Base-by-base conservation (phyloP, 2,888 invertebrate species). In the Euclidia mi region DNA sequence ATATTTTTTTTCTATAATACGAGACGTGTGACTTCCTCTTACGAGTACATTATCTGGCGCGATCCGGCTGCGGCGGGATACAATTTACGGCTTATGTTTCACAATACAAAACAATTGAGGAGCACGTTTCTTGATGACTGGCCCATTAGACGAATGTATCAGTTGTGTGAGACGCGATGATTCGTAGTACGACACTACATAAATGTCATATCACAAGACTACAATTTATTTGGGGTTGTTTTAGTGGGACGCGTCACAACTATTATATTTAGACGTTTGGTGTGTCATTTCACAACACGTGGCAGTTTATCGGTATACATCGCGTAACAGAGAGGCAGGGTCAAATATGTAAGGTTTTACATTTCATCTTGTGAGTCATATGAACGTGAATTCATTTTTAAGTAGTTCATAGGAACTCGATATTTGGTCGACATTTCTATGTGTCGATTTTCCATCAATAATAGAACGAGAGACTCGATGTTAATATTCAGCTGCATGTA, bases 71-170 rank as follows among this genome's bases (percentile, higher is more conserved):
- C 60, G 87, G 85, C 90, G 61, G 78, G 93, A 85, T 87, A 84
- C 84, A 91, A 91, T 92, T 88, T 82, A 87, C 80, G 80, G 79
- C 81, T 85, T 87, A 83, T 74, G 79, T 85, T 62, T 77, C 81
- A 81, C 85, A 84, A 89, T 90, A 87, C 88, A 85, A 87, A 88
- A 87, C 90, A 92, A 92, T 92, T 91, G 88, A 84, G 73, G 56
- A 65, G 78, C 68, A 83, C 80, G 82, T 81, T 56, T 68, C 73
- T 84, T 84, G 76, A 88, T 87, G 80, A 86, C 71, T 78, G 74
- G n/a, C 84, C 78, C 66, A 86, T 88, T 86, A 85, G 78, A 48
- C 45, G 31, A 51, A 51, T 45, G 56, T 60, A 53, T 48, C 40
- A 48, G 50, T 25, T 25, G 20, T 56, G 51, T 61, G 74, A 70